These are phyloP conservation scores for Drosophila rellima DNA, from an alignment of 2,888 invertebrate genomes.

Conservation along the genomic window DNA sequence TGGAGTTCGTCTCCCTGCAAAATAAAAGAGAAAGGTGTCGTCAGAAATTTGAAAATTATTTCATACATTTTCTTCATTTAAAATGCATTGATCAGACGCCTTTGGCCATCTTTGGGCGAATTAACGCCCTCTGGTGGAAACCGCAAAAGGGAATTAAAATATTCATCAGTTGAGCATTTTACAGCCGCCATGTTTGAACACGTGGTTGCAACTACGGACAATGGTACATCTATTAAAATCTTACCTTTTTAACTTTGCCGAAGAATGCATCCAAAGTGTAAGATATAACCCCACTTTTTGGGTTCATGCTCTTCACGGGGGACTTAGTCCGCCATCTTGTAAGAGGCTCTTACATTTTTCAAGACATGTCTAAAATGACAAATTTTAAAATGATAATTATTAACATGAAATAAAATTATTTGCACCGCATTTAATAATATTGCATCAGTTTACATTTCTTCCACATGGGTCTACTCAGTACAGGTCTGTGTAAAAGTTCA, in stretches of 20 bases:
- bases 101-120: conserved; percentile 83
- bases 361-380: conserved; percentile 17
- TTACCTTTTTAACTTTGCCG: conserved; percentile 28
- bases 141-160: conserved; percentile 85
- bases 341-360: neutral
- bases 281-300: conserved; percentile 41
- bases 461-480: conserved; percentile 64
- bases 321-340: conserved; percentile 27
- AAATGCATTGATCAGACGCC: conserved; percentile 81
- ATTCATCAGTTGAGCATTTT: conserved; percentile 80
- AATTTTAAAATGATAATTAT: neutral
- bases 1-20: conserved; percentile 8
- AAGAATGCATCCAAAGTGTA: neutral
- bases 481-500: conserved; percentile 73
- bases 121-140: conserved; percentile 86
- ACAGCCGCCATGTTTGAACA: conserved; percentile 35
- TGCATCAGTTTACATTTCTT: conserved; percentile 58
- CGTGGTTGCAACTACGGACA: conserved; percentile 15
- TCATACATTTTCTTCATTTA: neutral
- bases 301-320: neutral
- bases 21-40: neutral
- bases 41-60: neutral
- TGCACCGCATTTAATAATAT: neutral
- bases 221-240: neutral
- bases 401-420: neutral